Conservation (phyloP, 2,797 vertebrate genomes). For the Dallia pectoralis region DNA sequence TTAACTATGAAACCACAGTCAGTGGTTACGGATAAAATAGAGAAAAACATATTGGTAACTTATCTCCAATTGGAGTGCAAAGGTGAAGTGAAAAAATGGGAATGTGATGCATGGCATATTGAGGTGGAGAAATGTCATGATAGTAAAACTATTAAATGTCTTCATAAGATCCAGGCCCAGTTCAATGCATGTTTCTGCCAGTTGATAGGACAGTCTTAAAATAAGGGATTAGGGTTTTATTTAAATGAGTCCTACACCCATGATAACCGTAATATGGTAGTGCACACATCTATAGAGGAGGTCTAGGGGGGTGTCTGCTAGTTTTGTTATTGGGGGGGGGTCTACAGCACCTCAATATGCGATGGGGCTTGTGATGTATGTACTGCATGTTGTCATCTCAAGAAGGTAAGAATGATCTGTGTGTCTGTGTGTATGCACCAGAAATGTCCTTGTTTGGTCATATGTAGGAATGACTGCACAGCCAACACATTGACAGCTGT, state of each 20-base stretch:
- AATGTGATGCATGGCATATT: constrained; percentile 23
- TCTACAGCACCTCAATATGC: constrained; percentile 21
- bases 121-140: constrained; percentile 2
- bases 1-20: neutral
- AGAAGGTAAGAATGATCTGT: constrained; percentile 25
- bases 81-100: neutral
- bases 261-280: neutral
- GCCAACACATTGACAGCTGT: constrained; percentile 19
- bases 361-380: constrained; percentile 15
- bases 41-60: neutral
- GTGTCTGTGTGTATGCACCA: constrained; percentile 1
- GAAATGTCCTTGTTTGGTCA: neutral
- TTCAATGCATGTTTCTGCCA: neutral
- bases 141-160: neutral
- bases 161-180: neutral
- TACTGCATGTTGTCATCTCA: neutral
- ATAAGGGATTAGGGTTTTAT: neutral
- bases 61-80: neutral
- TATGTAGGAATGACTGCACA: neutral
- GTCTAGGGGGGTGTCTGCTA: neutral
- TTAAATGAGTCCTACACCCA: neutral
- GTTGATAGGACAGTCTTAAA: neutral
- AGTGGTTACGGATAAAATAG: neutral
- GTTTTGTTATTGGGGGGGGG: neutral
- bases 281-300: neutral